Evolutionary conservation across 2,888 invertebrate genomes (phyloP).

Genomic region (Patella pellucida): DNA sequence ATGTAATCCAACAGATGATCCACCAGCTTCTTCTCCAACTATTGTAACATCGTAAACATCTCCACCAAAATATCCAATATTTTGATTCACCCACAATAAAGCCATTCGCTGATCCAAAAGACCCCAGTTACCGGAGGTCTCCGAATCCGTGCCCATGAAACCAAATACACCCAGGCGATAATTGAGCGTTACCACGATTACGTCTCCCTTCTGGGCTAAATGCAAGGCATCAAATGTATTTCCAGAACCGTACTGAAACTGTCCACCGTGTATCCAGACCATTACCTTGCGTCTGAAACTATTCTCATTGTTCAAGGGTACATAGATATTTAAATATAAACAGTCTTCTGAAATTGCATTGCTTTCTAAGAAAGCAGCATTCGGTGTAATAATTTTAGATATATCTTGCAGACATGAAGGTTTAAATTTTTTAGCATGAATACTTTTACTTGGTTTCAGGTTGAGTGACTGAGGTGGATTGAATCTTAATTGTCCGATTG

Average conservation of each 20-base stretch:
- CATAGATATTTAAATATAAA: constrained; percentile 31
- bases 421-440: not conserved
- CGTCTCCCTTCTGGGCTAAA: constrained; percentile 16
- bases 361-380: not conserved
- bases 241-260: constrained; percentile 20
- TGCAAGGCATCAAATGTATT: constrained; percentile 17
- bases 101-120: constrained; percentile 31
- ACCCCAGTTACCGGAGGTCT: constrained; percentile 26
- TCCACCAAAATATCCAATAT: constrained; percentile 30
- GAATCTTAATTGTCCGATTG: not conserved
- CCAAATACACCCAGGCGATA: constrained; percentile 31
- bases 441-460: too few species aligned
- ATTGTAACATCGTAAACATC: constrained; percentile 23
- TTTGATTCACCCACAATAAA: constrained; percentile 27
- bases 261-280: constrained; percentile 31
- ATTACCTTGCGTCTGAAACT: constrained; percentile 13
- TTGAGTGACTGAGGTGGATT: not conserved
- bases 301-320: constrained; percentile 13
- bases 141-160: constrained; percentile 21
- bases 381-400: not conserved
- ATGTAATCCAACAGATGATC: constrained; percentile 23
- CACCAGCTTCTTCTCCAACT: constrained; percentile 27
- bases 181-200: constrained; percentile 31
- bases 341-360: constrained; percentile 19
- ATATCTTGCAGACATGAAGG: not conserved